These are phyloP conservation scores for Oikopleura albicans DNA, from an alignment of 23 tunicate genomes.

Conservation along the genomic window DNA sequence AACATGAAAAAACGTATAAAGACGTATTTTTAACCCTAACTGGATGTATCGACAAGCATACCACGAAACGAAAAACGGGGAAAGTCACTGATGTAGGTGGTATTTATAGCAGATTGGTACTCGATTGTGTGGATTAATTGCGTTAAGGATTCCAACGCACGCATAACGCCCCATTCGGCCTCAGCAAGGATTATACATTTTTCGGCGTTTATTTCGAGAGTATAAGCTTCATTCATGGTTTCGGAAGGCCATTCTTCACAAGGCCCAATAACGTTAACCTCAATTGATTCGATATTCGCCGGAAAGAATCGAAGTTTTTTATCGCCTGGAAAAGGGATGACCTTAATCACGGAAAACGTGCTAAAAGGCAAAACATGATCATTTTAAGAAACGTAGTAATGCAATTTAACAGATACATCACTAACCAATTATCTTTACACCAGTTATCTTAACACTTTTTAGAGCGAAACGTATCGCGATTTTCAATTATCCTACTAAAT, in stretches of 20 bases:
- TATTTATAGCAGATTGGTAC: slow-evolving; percentile 25
- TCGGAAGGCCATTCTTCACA: background rate
- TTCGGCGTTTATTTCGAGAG: no score
- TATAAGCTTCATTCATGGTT: background rate
- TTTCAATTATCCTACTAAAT: no score
- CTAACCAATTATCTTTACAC: no score
- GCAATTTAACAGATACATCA: no score
- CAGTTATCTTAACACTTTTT: no score
- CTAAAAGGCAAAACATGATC: no score
- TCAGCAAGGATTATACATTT: background rate
- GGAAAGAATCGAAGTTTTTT: background rate
- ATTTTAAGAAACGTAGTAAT: no score
- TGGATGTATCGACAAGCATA: slow-evolving; percentile 54
- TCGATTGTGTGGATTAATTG: slow-evolving; percentile 4
- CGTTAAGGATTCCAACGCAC: background rate
- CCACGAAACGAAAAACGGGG: slow-evolving; percentile 78
- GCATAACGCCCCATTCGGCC: background rate
- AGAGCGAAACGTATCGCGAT: no score
- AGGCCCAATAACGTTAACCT: background rate
- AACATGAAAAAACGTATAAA: no score
- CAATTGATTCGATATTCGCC: background rate
- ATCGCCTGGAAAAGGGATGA: background rate
- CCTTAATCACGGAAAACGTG: no score
- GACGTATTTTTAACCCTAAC: no score
- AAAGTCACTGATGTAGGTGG: slow-evolving; percentile 49